Conservation (phyloP, 2,888 invertebrate species). For the Polia nebulosa region DNA sequence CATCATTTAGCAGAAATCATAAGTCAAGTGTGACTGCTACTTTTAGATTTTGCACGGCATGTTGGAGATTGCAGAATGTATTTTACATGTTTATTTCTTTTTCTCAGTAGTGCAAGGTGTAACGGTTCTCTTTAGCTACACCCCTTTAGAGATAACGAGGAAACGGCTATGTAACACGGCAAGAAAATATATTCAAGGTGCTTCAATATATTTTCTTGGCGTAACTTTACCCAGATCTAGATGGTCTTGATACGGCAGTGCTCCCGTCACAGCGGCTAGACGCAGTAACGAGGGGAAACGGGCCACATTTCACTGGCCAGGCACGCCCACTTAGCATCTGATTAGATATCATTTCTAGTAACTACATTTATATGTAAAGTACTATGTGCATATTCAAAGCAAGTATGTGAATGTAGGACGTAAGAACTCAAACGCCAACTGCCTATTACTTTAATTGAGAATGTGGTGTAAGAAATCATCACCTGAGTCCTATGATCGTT, state of each 20-base stretch:
- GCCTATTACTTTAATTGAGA: background rate
- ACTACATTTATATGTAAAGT: constrained; percentile 33
- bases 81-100: constrained; percentile 5
- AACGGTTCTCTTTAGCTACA: constrained; percentile 13
- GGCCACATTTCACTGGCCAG: constrained; percentile 75
- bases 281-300: constrained; percentile 81
- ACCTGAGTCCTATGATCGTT: background rate
- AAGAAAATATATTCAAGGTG: constrained; percentile 48
- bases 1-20: background rate
- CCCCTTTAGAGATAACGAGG: background rate
- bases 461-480: background rate
- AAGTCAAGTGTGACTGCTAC: background rate
- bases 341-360: constrained; percentile 60
- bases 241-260: constrained; percentile 74
- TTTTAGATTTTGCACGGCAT: constrained; percentile 9
- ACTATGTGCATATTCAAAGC: constrained; percentile 8
- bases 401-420: background rate
- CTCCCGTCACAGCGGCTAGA: constrained; percentile 87
- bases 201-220: constrained; percentile 45
- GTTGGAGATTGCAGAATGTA: background rate
- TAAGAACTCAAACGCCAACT: background rate
- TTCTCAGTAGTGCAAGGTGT: constrained; percentile 18
- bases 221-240: constrained; percentile 67
- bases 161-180: constrained; percentile 30
- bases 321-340: constrained; percentile 59